These are phyloP conservation scores for Argentina silus DNA, from an alignment of 2,797 vertebrate genomes.

Conservation along the genomic window DNA sequence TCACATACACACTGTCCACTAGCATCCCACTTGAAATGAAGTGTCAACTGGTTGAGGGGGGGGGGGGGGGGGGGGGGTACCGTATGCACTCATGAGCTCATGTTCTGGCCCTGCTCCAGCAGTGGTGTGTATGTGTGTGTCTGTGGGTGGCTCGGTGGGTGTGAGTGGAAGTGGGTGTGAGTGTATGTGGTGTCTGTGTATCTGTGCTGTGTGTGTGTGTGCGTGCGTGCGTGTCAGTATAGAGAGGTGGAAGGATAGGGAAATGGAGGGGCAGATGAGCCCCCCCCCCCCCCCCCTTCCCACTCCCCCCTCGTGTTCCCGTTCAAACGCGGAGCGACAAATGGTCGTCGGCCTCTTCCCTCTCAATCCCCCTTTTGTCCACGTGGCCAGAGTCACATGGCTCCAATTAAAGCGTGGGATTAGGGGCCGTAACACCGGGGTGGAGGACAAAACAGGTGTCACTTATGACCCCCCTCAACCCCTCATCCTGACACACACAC, in stretches of 20 bases:
- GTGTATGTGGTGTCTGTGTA: neutral
- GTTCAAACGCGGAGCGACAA: slow-evolving; percentile 8
- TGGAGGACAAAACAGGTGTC: slow-evolving; percentile 24
- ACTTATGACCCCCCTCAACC: too few relatives aligned
- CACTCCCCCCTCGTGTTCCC: neutral
- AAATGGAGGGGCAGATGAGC: too few relatives aligned
- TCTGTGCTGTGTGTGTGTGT: slow-evolving; percentile 5
- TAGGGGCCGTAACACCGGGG: neutral
- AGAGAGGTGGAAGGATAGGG: neutral
- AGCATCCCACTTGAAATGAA: neutral
- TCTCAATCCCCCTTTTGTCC: slow-evolving; percentile 23
- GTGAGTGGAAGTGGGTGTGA: neutral
- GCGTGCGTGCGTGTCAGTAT: neutral
- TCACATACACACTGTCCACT: too few relatives aligned
- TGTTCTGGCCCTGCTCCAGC: neutral
- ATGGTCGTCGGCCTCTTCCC: slow-evolving; percentile 1
- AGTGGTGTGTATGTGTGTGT: neutral
- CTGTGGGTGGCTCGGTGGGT: neutral
- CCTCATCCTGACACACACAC: neutral
- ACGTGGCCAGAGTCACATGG: slow-evolving; percentile 5
- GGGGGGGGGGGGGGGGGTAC: too few relatives aligned
- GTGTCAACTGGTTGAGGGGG: too few relatives aligned
- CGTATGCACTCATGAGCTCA: too few relatives aligned
- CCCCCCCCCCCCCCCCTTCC: neutral
- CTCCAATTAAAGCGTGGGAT: slow-evolving; percentile 15